These are phyloP conservation scores for Balaeniceps rex DNA, from an alignment of 2,113 vertebrate species.

Conservation along the genomic window DNA sequence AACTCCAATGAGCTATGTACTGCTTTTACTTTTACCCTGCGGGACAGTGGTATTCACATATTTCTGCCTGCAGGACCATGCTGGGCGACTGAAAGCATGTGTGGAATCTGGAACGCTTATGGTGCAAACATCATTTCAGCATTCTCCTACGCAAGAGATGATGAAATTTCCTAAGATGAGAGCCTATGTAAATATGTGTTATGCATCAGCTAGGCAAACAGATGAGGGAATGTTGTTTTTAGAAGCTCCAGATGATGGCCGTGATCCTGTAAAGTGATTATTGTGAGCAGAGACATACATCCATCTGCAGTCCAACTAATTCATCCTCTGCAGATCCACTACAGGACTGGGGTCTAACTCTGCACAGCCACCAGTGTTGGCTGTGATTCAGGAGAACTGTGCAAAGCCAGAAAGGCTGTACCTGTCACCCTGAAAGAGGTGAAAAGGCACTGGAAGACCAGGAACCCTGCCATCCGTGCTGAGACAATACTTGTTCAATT, in stretches of 20 bases:
- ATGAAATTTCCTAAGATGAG: conserved; percentile 47
- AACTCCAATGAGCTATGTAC: neutral
- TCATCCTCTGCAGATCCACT: neutral
- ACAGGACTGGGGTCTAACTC: neutral
- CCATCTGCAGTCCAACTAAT: neutral
- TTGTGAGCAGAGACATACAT: neutral
- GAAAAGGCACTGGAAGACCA: neutral
- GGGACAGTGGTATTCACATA: neutral
- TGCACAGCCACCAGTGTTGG: neutral
- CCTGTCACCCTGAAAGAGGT: neutral
- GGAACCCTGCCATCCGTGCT: neutral
- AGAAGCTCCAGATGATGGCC: conserved; percentile 53
- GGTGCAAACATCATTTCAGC: conserved; percentile 55
- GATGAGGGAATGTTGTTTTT: conserved; percentile 45
- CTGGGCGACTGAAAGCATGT: neutral
- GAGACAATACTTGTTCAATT: conserved; percentile 39
- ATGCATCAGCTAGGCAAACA: conserved; percentile 34
- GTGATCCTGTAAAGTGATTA: neutral
- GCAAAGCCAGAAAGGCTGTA: neutral
- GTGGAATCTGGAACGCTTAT: conserved; percentile 41
- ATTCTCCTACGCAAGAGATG: conserved; percentile 60
- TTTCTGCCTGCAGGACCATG: neutral
- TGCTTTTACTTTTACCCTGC: neutral
- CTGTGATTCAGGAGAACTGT: conserved; percentile 7
- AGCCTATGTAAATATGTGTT: conserved; percentile 43